Evolutionary conservation across 2,113 vertebrate species (phyloP), one percentile per base, ranked within the genome.

Genomic region (Zootoca vivipara): DNA sequence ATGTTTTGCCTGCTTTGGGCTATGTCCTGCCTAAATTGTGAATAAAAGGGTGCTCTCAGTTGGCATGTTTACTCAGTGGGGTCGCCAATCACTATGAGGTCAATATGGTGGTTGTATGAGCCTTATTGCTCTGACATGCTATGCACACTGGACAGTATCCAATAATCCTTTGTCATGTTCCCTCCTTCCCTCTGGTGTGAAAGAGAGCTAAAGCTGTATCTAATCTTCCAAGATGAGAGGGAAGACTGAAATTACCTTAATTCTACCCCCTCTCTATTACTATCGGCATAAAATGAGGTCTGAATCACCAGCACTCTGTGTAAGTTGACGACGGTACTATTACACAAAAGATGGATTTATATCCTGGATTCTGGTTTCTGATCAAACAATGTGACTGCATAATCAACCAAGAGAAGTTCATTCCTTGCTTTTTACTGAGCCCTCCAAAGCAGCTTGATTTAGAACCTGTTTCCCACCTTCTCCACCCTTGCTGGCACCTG

Each of bases 401-500:
- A 62, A 62, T 20, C 35, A 72, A 72, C 62, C 35, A 78, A 30
- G 46, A 30, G 18, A 38, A 22, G 18, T 77, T 20, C 85, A 52
- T 9, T 73, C 81, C 74, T 83, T 64, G 35, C n/a, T 82, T 56
- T 87, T 85, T 82, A 87, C 83, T 38, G 38, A 85, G 85, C 67
- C 90, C 7, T 0, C 0, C 83, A 91, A 92, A 93, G 94, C 95
- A 95, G 95, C 92, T 95, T 67, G 93, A 94, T 96, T 95, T 96
- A 94, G 90, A 93, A 92, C 90, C 92, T 89, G 85, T 91, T 20
- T 89, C 75, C 80, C 81, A n/a, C 89, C 92, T 9, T 2, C 46
- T 46, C 46, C 46, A 46, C 9, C 46, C 9, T 52, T 52, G 84
- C 84, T 82, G 22, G n/a, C 70, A 24, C 81, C 33, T 89, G 7